These are phyloP conservation scores for Oxyteleia sp. DNA, from an alignment of 2,888 invertebrate genomes.

Conservation along the genomic window DNA sequence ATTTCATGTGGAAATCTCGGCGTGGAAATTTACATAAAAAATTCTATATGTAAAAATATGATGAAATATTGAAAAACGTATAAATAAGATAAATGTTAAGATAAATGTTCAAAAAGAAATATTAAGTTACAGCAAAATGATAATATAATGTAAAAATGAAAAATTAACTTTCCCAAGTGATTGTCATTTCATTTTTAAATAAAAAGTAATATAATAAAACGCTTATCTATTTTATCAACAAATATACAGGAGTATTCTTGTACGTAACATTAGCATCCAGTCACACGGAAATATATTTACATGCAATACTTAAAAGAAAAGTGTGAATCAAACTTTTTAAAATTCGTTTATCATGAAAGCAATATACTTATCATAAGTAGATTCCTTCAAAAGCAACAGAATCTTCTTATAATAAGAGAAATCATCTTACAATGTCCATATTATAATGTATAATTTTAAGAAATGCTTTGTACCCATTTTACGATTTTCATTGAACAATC, in stretches of 20 bases:
- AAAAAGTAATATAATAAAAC: conserved; percentile 52
- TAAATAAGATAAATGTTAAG: no score
- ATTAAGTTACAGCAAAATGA: no score
- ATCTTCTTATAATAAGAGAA: not conserved
- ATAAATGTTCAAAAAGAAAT: no score
- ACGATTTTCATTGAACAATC: conserved; percentile 17
- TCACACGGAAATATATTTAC: conserved; percentile 36
- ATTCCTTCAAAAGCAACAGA: not conserved
- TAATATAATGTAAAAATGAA: no score
- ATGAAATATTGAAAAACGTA: no score
- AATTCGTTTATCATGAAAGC: conserved; percentile 7
- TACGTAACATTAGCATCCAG: conserved; percentile 44
- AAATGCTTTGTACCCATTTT: conserved; percentile 35
- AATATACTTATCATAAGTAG: conserved; percentile 1
- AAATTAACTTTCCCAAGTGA: no score
- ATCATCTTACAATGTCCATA: not conserved
- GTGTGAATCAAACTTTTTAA: conserved; percentile 55
- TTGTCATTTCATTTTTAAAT: no score
- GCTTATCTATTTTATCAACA: conserved; percentile 69
- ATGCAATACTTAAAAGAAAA: conserved; percentile 50
- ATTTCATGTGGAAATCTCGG: no score
- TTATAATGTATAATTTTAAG: conserved; percentile 38
- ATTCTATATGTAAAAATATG: no score
- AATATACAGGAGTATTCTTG: conserved; percentile 63
- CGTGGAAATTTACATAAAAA: no score